These are phyloP conservation scores for Sminthopsis crassicaudata DNA, from an alignment of 2,113 vertebrate genomes.

Conservation along the genomic window DNA sequence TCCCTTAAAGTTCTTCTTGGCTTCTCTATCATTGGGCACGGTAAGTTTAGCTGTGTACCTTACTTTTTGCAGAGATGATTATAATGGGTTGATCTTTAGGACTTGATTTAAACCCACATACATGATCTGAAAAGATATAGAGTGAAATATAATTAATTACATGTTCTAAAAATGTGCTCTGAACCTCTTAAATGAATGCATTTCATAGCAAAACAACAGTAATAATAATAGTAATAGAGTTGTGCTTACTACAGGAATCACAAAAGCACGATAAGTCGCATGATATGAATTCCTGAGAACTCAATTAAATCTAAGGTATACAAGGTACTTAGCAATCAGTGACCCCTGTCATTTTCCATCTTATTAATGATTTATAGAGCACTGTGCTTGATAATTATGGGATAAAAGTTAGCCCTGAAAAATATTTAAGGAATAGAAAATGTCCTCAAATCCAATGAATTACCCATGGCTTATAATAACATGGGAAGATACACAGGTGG, in stretches of 20 bases:
- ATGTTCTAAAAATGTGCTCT: conserved; percentile 64
- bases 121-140: conserved; percentile 56
- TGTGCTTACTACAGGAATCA: conserved; percentile 30
- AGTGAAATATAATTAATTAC: conserved; percentile 64
- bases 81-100: conserved; percentile 32
- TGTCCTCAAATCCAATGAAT: conserved; percentile 54
- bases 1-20: neutral
- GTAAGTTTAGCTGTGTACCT: neutral
- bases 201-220: conserved; percentile 52
- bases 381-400: conserved; percentile 38
- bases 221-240: conserved; percentile 65
- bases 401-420: conserved; percentile 41
- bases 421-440: conserved; percentile 66
- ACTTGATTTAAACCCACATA: neutral
- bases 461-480: conserved; percentile 45
- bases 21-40: conserved; percentile 10
- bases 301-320: conserved; percentile 45
- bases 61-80: conserved; percentile 4
- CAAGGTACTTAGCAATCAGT: conserved; percentile 55
- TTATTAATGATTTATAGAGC: conserved; percentile 9
- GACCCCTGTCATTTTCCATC: conserved; percentile 58
- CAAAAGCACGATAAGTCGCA: conserved; percentile 69
- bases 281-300: conserved; percentile 24
- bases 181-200: conserved; percentile 59
- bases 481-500: conserved; percentile 10